Conservation (phyloP, 2,888 invertebrate genomes). For the Pseudococcus viburni region DNA sequence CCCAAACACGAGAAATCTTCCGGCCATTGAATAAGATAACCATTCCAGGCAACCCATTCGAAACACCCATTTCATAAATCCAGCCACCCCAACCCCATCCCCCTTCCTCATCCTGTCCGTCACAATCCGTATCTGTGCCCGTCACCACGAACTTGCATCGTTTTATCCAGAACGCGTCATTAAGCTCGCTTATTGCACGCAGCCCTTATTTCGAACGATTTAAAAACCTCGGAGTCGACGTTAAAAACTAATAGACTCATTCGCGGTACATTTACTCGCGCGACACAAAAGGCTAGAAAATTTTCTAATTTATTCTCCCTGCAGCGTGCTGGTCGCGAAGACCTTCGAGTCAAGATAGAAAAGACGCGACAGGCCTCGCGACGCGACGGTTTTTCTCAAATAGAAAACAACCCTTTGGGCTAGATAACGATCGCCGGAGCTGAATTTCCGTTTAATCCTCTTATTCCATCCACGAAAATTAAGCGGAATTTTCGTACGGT, state of each 20-base stretch:
- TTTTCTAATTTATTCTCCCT: slow-evolving; percentile 20
- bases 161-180: slow-evolving; percentile 23
- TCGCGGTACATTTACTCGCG: slow-evolving; percentile 13
- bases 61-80: too few species aligned
- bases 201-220: slow-evolving; percentile 7
- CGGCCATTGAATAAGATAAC: too few species aligned
- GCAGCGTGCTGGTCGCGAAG: too few species aligned
- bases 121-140: neutral
- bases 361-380: neutral
- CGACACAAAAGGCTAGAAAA: slow-evolving; percentile 44
- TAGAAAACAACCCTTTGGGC: slow-evolving; percentile 35
- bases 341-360: neutral
- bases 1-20: too few species aligned
- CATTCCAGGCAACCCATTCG: too few species aligned
- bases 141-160: neutral
- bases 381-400: neutral
- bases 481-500: slow-evolving; percentile 40
- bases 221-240: slow-evolving; percentile 38
- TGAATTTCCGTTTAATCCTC: slow-evolving; percentile 51
- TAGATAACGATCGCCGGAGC: slow-evolving; percentile 39
- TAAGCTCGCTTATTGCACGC: slow-evolving; percentile 29
- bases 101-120: neutral
- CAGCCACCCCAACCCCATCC: too few species aligned
- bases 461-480: slow-evolving; percentile 60
- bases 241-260: slow-evolving; percentile 50